Evolutionary conservation across 2,113 vertebrate species (phyloP).

Genomic region (Urocitellus parryii): DNA sequence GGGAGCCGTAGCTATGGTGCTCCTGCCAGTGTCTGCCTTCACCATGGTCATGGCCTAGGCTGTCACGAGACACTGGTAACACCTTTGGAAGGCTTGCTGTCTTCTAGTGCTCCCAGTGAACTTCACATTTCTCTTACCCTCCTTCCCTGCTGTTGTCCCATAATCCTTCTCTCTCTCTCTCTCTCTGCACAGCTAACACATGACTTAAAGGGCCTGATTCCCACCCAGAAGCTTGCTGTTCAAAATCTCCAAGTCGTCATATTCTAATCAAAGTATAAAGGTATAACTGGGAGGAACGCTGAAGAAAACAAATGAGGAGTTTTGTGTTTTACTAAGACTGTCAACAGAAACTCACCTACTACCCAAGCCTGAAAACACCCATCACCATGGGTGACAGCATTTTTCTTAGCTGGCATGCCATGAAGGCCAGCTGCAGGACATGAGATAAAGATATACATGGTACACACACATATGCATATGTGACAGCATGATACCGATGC

Average conservation of each 20-base stretch:
- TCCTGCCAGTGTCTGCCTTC: slow-evolving; percentile 86
- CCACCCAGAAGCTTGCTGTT: slow-evolving; percentile 73
- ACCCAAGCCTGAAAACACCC: slow-evolving; percentile 63
- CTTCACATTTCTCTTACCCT: slow-evolving; percentile 54
- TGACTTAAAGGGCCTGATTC: slow-evolving; percentile 84
- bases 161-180: slow-evolving; percentile 48
- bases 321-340: not conserved
- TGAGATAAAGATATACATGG: not conserved
- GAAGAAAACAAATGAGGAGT: slow-evolving; percentile 47
- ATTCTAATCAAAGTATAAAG: slow-evolving; percentile 63
- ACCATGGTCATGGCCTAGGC: slow-evolving; percentile 80
- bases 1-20: slow-evolving; percentile 85
- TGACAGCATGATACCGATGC: slow-evolving; percentile 39
- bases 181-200: slow-evolving; percentile 73
- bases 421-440: slow-evolving; percentile 37
- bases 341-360: slow-evolving; percentile 64
- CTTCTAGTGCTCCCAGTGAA: slow-evolving; percentile 67
- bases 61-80: slow-evolving; percentile 86
- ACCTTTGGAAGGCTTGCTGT: slow-evolving; percentile 78
- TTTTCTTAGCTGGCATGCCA: slow-evolving; percentile 53
- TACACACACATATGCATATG: not conserved
- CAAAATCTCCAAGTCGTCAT: slow-evolving; percentile 59
- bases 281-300: slow-evolving; percentile 64
- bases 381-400: not conserved
- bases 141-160: slow-evolving; percentile 16